Conservation (phyloP, 2,888 invertebrate genomes). For the Epicampocera succincta region DNA sequence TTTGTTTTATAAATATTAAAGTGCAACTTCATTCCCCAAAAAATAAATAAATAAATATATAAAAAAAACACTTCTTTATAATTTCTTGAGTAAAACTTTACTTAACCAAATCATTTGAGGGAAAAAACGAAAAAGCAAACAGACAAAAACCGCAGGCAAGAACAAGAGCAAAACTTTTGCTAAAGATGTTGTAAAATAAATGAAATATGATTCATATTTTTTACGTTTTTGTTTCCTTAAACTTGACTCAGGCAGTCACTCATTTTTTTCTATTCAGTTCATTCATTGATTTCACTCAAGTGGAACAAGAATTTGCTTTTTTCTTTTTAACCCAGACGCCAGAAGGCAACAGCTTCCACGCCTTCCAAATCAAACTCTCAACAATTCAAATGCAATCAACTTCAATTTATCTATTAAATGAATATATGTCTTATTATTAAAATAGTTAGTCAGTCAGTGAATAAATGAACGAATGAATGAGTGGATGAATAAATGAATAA, state of each 20-base stretch:
- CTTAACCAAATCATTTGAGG: slow-evolving; percentile 3
- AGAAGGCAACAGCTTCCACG: slow-evolving; percentile 56
- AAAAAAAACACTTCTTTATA: slow-evolving; percentile 12
- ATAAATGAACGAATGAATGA: neutral
- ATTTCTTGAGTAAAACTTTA: slow-evolving; percentile 13
- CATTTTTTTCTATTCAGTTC: slow-evolving; percentile 49
- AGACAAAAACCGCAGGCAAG: slow-evolving; percentile 11
- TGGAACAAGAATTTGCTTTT: slow-evolving; percentile 52
- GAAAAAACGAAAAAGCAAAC: neutral
- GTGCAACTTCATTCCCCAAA: slow-evolving; percentile 3
- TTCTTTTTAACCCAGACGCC: slow-evolving; percentile 48
- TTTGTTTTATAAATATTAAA: slow-evolving; percentile 13
- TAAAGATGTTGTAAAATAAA: slow-evolving; percentile 17
- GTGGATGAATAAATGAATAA: slow-evolving; percentile 8
- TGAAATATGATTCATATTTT: slow-evolving; percentile 47
- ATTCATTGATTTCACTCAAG: slow-evolving; percentile 64
- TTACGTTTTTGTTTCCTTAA: neutral
- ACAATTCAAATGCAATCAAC: slow-evolving; percentile 66
- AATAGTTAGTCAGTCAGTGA: slow-evolving; percentile 16
- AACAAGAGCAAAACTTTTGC: neutral
- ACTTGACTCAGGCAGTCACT: slow-evolving; percentile 41
- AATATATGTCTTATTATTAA: slow-evolving; percentile 49
- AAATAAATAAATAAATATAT: slow-evolving; percentile 1
- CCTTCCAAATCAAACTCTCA: slow-evolving; percentile 48
- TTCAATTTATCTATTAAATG: slow-evolving; percentile 65